Evolutionary conservation across 1,140 invertebrate genomes (phyloP).

Genomic region (Orussus abietinus): DNA sequence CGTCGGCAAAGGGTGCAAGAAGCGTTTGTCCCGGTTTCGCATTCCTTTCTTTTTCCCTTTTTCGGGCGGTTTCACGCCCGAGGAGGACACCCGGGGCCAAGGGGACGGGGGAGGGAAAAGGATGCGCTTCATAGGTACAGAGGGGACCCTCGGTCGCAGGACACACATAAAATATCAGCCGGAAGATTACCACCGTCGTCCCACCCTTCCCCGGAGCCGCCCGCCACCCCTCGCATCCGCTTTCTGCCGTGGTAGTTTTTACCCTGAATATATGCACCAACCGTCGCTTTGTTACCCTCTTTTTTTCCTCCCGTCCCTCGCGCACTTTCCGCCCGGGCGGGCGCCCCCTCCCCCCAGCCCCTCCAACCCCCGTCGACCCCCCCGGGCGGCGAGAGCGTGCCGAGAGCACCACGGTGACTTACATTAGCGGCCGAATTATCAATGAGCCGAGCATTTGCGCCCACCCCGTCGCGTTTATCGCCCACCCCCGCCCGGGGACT

Average conservation of each 20-base stretch:
- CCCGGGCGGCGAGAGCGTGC: no score
- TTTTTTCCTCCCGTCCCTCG: slow-evolving; percentile 19
- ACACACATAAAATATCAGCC: slow-evolving; percentile 37
- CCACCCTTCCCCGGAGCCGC: slow-evolving; percentile 24
- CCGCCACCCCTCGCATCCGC: slow-evolving; percentile 25
- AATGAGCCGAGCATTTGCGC: slow-evolving; percentile 17
- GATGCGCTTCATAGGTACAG: slow-evolving; percentile 19
- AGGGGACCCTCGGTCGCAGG: slow-evolving; percentile 23
- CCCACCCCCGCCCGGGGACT: no score
- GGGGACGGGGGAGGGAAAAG: slow-evolving; percentile 17
- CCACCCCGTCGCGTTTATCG: slow-evolving; percentile 16
- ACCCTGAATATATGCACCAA: slow-evolving; percentile 33
- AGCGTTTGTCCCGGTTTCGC: no score
- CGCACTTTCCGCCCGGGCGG: slow-evolving; percentile 1
- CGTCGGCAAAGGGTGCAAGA: no score
- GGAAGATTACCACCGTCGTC: slow-evolving; percentile 35
- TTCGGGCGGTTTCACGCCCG: no score
- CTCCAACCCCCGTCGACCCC: slow-evolving; percentile 5
- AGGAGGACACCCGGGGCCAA: slow-evolving; percentile 12
- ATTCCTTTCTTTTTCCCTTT: no score
- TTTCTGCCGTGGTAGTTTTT: slow-evolving; percentile 32
- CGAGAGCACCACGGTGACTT: slow-evolving; percentile 18
- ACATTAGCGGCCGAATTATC: slow-evolving; percentile 25
- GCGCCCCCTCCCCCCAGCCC: slow-evolving; percentile 6
- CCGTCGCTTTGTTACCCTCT: slow-evolving; percentile 29